These are phyloP conservation scores for pig (Sus scrofa) DNA, from an alignment of 2,113 vertebrate species.

Conservation along the genomic window DNA sequence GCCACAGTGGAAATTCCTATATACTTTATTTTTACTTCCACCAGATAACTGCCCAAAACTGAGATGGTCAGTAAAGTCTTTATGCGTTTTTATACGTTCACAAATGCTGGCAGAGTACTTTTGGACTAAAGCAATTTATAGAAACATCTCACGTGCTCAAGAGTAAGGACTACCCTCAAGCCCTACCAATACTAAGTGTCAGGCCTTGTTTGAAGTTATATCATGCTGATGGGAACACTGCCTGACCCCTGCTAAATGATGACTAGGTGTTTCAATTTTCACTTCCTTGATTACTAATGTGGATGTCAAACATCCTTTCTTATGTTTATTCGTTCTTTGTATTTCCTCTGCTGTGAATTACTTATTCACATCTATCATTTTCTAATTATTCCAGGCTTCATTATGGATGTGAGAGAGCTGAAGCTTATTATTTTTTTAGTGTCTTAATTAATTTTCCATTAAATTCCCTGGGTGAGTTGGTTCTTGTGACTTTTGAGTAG, in stretches of 20 bases:
- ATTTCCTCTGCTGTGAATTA: conserved; percentile 22
- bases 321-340: not conserved
- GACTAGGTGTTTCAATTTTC: not conserved
- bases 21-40: not conserved
- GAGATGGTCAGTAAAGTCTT: not conserved
- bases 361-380: not conserved
- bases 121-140: not conserved
- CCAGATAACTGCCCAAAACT: not conserved
- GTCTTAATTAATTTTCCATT: not conserved
- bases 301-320: conserved; percentile 16
- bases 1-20: not conserved
- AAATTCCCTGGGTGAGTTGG: not conserved
- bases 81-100: not conserved
- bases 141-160: not conserved
- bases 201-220: not conserved
- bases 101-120: not conserved
- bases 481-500: not conserved
- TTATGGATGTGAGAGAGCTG: not conserved
- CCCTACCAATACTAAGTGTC: not conserved
- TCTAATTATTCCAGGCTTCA: conserved; percentile 51
- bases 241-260: not conserved
- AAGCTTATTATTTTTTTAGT: conserved; percentile 10
- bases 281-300: not conserved
- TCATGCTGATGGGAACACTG: not conserved
- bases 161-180: not conserved